phyloP scores from a whole-genome alignment of 2,888 invertebrate genomes.

The Cosmorhoe ocellata region DNA sequence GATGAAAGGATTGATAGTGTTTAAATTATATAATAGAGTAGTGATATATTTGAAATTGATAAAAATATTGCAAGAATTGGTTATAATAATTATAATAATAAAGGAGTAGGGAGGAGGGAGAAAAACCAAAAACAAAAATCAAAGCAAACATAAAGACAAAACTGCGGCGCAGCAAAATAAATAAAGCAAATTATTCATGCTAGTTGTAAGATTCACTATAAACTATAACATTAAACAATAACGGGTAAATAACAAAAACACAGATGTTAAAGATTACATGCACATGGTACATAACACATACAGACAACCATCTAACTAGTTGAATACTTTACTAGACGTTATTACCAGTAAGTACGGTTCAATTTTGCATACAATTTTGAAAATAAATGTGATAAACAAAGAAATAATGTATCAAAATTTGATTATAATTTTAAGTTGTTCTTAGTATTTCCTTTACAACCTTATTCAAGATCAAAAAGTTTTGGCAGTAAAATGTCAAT shows the following conservation, averaged over 20 bases:
- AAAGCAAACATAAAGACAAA: conserved; percentile 75
- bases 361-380: conserved; percentile 17
- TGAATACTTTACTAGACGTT: conserved; percentile 3
- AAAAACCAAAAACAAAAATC: conserved; percentile 65
- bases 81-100: conserved; percentile 2
- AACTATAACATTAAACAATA: conserved; percentile 34
- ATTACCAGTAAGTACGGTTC: conserved; percentile 26
- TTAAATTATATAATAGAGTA: conserved; percentile 2
- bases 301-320: conserved; percentile 13
- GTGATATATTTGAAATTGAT: background rate
- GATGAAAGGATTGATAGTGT: background rate
- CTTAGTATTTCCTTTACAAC: too few relatives aligned
- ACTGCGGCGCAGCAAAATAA: conserved; percentile 70
- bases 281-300: conserved; percentile 20
- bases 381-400: background rate
- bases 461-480: too few relatives aligned
- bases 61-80: conserved; percentile 8
- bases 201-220: conserved; percentile 16
- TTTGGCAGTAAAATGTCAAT: too few relatives aligned
- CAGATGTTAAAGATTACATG: conserved; percentile 51
- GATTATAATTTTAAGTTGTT: too few relatives aligned
- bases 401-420: too few relatives aligned
- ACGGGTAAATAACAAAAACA: conserved; percentile 59
- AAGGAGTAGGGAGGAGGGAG: conserved; percentile 31
- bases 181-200: conserved; percentile 64